Conservation (phyloP, 2,888 invertebrate genomes). For the Pecten maximus region DNA sequence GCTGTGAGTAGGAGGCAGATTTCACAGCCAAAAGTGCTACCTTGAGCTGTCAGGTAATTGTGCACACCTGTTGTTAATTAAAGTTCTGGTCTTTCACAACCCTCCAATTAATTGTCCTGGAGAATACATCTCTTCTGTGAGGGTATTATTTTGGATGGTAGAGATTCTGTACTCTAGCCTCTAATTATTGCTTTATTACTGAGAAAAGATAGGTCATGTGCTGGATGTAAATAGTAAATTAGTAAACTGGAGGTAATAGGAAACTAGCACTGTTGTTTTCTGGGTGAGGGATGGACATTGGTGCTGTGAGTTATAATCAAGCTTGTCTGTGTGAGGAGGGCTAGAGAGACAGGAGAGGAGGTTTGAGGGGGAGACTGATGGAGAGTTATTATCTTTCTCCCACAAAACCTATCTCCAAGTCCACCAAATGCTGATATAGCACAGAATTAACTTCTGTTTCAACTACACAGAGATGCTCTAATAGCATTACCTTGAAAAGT, state of each 20-base stretch:
- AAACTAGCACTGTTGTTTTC: not conserved
- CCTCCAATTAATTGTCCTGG: not conserved
- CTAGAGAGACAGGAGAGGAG: not conserved
- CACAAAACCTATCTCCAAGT: not conserved
- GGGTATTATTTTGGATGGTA: not conserved
- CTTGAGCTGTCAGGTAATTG: conserved; percentile 28
- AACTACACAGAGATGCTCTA: not conserved
- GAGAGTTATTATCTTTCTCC: not conserved
- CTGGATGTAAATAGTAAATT: not conserved
- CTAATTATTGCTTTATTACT: not conserved
- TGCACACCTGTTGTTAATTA: conserved; percentile 1
- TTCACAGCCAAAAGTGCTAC: not conserved
- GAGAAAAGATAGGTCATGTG: conserved; percentile 1
- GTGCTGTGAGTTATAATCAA: not conserved
- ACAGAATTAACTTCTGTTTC: not conserved
- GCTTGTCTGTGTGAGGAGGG: not conserved
- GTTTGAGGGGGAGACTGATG: not conserved
- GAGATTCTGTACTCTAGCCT: not conserved
- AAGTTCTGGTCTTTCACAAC: not conserved
- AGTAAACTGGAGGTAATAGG: not conserved
- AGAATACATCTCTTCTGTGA: not conserved
- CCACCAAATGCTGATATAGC: not conserved
- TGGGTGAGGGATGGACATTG: not conserved
- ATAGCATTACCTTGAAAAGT: not conserved
- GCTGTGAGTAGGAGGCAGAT: not conserved